These are phyloP conservation scores for Rhopilema esculentum DNA, from an alignment of 30 jellyfish, hydroid and myxozoan genomes.

Conservation along the genomic window DNA sequence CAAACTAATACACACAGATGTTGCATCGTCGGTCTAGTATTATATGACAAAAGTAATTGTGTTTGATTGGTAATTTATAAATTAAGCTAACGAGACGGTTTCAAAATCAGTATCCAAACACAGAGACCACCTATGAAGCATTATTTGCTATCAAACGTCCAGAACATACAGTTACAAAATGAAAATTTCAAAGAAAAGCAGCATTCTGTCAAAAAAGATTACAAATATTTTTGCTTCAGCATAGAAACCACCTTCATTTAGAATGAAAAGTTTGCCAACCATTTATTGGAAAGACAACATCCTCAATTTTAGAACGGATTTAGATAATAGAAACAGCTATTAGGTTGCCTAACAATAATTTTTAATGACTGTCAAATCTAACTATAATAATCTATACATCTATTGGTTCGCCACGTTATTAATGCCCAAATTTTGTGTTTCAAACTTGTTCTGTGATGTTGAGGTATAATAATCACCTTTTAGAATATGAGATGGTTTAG, in stretches of 20 bases:
- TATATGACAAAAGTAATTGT: not conserved
- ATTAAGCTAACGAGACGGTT: not conserved
- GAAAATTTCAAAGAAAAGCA: not conserved
- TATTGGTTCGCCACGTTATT: too few relatives aligned
- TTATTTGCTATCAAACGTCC: not conserved
- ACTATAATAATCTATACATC: too few relatives aligned
- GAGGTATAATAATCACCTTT: too few relatives aligned
- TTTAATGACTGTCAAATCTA: too few relatives aligned
- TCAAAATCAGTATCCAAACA: not conserved
- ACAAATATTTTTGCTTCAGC: not conserved
- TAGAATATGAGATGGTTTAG: too few relatives aligned
- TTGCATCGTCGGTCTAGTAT: not conserved
- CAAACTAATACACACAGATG: not conserved
- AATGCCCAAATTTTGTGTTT: too few relatives aligned
- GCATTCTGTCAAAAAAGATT: not conserved
- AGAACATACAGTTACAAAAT: not conserved
- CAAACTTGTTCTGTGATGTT: too few relatives aligned
- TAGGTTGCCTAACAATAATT: too few relatives aligned
- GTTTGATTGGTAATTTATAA: not conserved
- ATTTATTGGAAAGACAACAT: not conserved
- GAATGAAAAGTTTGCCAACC: not conserved
- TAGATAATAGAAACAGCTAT: too few relatives aligned
- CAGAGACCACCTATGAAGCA: not conserved
- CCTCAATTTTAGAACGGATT: not conserved
- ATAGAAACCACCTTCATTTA: not conserved